A percentile compares a stretch with the other conserved stretches of the same genome.
phyloP scores from a whole-genome alignment of 2,113 vertebrate species.

The Oreocharis arfaki region DNA sequence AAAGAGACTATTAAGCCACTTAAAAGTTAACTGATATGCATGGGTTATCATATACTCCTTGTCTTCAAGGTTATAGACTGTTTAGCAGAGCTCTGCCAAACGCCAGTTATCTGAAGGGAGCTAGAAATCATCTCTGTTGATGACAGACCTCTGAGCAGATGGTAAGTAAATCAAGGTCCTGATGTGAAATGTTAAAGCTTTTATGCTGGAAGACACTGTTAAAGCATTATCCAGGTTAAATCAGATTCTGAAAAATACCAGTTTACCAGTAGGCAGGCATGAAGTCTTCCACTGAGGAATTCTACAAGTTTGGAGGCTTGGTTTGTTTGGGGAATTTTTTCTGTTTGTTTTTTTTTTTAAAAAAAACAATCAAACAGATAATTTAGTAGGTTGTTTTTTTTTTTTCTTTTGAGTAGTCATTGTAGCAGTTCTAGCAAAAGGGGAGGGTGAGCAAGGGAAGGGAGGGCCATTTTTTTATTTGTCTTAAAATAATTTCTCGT shows the following conservation, averaged over 20 bases:
- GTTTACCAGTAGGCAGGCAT: constrained; percentile 35
- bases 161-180: constrained; percentile 76
- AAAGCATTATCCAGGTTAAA: constrained; percentile 66
- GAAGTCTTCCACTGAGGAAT: constrained; percentile 31
- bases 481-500: neutral
- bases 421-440: neutral
- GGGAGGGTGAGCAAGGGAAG: neutral
- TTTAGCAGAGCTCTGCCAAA: constrained; percentile 71
- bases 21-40: constrained; percentile 57
- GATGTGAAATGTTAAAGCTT: constrained; percentile 68
- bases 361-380: neutral
- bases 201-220: constrained; percentile 58
- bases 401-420: neutral
- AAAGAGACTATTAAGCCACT: constrained; percentile 53
- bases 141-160: constrained; percentile 76
- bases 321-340: neutral
- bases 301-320: neutral
- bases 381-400: neutral
- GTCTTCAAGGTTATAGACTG: constrained; percentile 74
- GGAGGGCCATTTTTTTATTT: neutral
- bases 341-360: neutral
- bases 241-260: neutral
- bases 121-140: constrained; percentile 68
- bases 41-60: constrained; percentile 51
- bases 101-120: constrained; percentile 64